Base-by-base conservation (phyloP, 1,140 invertebrate species). In the Atta texana region DNA sequence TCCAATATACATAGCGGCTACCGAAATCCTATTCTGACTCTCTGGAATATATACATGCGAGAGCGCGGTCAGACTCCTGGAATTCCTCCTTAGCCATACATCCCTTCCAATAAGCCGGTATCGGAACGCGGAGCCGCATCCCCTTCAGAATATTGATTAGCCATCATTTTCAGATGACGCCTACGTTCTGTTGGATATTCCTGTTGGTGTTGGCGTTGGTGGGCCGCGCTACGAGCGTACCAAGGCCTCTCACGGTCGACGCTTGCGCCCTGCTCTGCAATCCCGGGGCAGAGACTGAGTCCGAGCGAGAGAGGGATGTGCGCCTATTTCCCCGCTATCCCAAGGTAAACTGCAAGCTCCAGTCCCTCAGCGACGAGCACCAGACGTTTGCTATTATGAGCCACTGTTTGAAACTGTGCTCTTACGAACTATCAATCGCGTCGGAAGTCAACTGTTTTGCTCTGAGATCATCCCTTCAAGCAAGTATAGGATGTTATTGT, bases 101-200 rank as follows among this genome's bases (percentile, higher is more conserved):
- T 44, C 34, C 51, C 57, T 87, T 75, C 64, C 89, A 57, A 66
- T 66, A 68, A n/a, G 59, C 51, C 21, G 12, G 39, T 72, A 89
- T 90, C 78, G 89, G 88, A 84, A 90, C 88, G 88, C 88, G 61
- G 57, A 31, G 76, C 81, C 68, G 66, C 89, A 86, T 90, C 78
- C 63, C 86, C 74, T 88, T 85, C 76, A 61, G 86, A 80, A 90
- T 95, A 95, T 95, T 95, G 95, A 95, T 95, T 95, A 94, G 89
- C 94, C 93, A 95, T 95, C 94, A 93, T 87, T 93, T 94, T 94
- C 94, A 94, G 94, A 94, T 94, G 92, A 93, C 92, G 93, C 92
- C 90, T 90, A 86, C 78, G 57, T 64, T 61, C 63, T 14, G 85
- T 91, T 93, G 93, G 92, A 92, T 94, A 93, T 94, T 89, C 86